Percentiles rank a stretch among this genome's conserved stretches.
Conservation (phyloP, 2,113 vertebrate genomes). For the Gallinago jamesoni region DNA sequence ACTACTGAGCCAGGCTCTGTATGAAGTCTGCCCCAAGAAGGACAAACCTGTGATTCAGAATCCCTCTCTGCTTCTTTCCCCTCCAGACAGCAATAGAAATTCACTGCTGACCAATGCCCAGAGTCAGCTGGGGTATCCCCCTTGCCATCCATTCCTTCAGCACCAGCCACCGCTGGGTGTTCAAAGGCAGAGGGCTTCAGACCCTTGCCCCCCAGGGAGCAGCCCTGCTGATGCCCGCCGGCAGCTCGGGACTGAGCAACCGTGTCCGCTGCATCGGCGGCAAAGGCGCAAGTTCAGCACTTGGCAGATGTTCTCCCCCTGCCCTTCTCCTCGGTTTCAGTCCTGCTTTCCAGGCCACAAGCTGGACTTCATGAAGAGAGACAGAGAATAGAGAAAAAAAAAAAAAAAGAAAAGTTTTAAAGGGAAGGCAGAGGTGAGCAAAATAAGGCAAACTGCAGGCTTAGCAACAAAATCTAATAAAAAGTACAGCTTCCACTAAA, state of each 20-base stretch:
- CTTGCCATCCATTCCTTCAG: background rate
- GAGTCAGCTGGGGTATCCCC: background rate
- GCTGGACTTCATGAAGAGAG: background rate
- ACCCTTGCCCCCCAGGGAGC: too few species aligned
- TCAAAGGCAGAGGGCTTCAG: background rate
- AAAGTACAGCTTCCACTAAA: conserved; percentile 16
- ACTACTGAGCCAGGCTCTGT: background rate
- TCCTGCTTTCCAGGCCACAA: background rate
- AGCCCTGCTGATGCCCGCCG: background rate
- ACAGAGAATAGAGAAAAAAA: background rate
- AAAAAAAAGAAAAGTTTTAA: background rate
- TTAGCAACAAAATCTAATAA: background rate
- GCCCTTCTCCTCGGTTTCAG: background rate
- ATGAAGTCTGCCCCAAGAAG: background rate
- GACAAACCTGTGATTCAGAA: background rate
- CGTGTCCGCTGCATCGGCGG: rapidly evolving
- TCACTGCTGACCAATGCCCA: background rate
- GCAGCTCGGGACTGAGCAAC: background rate
- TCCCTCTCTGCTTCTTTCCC: background rate
- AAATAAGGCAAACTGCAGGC: background rate
- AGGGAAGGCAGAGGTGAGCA: background rate
- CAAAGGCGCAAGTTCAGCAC: rapidly evolving
- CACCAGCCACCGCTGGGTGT: background rate
- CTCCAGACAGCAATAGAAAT: background rate
- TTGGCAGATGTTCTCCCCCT: background rate